Conservation (phyloP, 2,797 vertebrate genomes). For the Hemibagrus guttatus region DNA sequence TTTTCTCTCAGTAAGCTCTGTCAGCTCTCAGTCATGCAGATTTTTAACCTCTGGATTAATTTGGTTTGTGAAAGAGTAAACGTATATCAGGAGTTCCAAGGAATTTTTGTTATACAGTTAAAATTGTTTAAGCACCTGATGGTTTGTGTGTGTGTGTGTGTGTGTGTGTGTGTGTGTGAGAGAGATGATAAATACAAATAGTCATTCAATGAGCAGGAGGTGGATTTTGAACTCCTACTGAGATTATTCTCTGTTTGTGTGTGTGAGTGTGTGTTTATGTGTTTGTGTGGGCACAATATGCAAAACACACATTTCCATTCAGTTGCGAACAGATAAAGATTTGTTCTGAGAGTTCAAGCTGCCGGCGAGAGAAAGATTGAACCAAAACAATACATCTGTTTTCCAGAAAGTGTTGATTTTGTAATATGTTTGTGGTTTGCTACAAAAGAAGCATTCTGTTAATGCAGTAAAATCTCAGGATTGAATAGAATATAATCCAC, state of each 20-base stretch:
- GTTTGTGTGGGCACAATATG: neutral
- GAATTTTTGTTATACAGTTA: neutral
- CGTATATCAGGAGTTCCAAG: neutral
- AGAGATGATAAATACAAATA: no score
- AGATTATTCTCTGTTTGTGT: neutral
- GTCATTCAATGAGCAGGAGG: neutral
- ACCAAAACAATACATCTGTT: conserved; percentile 20
- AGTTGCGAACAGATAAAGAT: conserved; percentile 15
- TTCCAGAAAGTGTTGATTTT: conserved; percentile 15
- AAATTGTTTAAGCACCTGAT: neutral
- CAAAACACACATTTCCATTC: conserved; percentile 36
- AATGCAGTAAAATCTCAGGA: neutral
- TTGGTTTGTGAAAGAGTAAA: neutral
- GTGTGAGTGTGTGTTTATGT: neutral
- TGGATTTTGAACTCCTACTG: neutral
- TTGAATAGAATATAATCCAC: neutral
- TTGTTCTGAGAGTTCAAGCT: conserved; percentile 8
- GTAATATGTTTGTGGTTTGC: neutral
- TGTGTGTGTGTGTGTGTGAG: neutral
- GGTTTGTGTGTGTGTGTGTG: neutral
- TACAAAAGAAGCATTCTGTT: neutral
- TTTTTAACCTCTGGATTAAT: neutral
- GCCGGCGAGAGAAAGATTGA: neutral
- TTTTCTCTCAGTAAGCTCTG: neutral
- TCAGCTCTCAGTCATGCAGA: neutral